Base-by-base conservation (phyloP, 2,888 invertebrate genomes). In the Heteromurus nitidus region DNA sequence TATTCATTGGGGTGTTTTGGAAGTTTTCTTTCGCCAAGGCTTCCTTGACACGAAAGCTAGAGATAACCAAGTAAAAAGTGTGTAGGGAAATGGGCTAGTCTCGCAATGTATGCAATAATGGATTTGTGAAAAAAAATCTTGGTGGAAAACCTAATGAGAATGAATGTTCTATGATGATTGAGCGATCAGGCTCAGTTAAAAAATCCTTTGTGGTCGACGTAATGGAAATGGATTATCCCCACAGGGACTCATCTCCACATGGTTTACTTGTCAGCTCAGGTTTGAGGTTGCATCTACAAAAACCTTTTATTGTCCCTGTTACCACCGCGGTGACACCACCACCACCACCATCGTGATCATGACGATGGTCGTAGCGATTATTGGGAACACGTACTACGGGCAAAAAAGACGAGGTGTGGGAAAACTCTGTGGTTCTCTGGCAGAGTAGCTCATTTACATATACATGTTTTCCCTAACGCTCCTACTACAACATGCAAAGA, bases 201-300 rank as follows among this genome's bases (percentile, higher is more conserved):
- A 85, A 85, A 85, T 82, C 85, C 84, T 83, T 80, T 82, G 83
- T 82, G 82, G 77, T 80, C 65, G 76, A 70, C 80, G 82, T 85
- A 85, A 86, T 86, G 86, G 83, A 86, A 85, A 86, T 86, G 85
- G 86, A 86, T 86, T 85, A 86, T 85, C 86, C 84, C 86, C 86
- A 62, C 73, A 74, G 86, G 85, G 85, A 74, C 84, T 84, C 85
- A 85, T 84, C 84, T 83, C n/a, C 76, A 60, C 70, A 74, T 75
- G 74, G 80, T 81, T 80, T 74, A 75, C 74, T 74, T 81, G 80
- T 81, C 74, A 81, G 80, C 69, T 50, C 50, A 62, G 68, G 47
- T 68, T 74, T 74, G 60, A 60, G 60, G 60, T 44, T 72, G 28
- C 60, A 60, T 69, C 53, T 22, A 60, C 44, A 70, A 55, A 30